Evolutionary conservation across 2,888 invertebrate species (phyloP), one percentile per base, ranked within the genome.

Genomic region (Thysanoteuthis rhombus): DNA sequence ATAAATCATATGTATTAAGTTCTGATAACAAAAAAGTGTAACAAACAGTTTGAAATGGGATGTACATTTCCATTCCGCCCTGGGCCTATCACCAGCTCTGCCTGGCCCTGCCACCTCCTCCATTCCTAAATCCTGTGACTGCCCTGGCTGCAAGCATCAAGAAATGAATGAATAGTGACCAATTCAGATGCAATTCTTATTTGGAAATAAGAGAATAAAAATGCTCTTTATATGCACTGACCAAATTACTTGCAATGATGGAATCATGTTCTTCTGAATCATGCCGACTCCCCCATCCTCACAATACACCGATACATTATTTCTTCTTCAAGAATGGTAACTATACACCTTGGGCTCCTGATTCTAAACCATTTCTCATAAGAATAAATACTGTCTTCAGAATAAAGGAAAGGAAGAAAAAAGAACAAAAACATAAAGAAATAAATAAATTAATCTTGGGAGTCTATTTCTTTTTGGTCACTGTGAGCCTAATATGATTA

Each of bases 271-370:
- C n/a, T 6, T n/a, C 8, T 75, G 10, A n/a, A 12, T 75, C n/a
- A 75, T 32, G 1, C 10, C 75, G n/a, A 75, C n/a, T n/a, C n/a
- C n/a, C 8, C 8, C 2, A 1, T n/a, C 75, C 6, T n/a, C 12
- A 8, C n/a, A 1, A 32, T 75, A 1, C 32, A 0, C 32, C n/a
- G 32, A n/a, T n/a, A n/a, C n/a, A 75, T n/a, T n/a, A 75, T 75
- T 75, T 75, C n/a, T 75, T 75, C n/a, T 75, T n/a, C 75, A 75
- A 75, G 75, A 75, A 75, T 75, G n/a, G 75, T 75, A n/a, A n/a
- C 75, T 8, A 75, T 75, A 75, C 32, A 75, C 32, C 32, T 75
- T 75, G 75, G 32, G 75, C n/a, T 8, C 75, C n/a, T 19, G n/a
- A 75, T n/a, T 75, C 12, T 8, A n/a, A 75, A 75, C 75, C 75